A percentile compares a stretch with the other conserved stretches of the same genome.
Evolutionary conservation across 2,797 vertebrate genomes (phyloP).

Genomic region (Acipenser oxyrinchus): DNA sequence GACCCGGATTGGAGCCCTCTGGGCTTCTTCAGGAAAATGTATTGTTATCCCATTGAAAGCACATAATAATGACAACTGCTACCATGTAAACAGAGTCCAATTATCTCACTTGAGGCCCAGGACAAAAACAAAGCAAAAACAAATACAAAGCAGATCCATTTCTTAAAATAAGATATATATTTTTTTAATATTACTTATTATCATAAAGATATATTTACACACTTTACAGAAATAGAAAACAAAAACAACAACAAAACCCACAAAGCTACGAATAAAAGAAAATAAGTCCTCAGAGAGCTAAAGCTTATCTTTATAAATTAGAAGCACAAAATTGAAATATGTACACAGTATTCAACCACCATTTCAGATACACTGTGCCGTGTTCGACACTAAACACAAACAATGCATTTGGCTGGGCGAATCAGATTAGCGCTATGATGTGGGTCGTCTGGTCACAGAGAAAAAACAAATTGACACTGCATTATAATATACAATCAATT

Average conservation of each 20-base stretch:
- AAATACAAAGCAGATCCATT: slow-evolving; percentile 41
- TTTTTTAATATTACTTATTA: slow-evolving; percentile 80
- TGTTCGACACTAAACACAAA: slow-evolving; percentile 79
- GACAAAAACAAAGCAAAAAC: slow-evolving; percentile 18
- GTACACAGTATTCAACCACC: slow-evolving; percentile 78
- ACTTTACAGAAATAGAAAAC: slow-evolving; percentile 81
- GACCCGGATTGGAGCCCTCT: too few species aligned
- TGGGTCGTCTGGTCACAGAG: slow-evolving; percentile 51
- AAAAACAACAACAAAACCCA: slow-evolving; percentile 47
- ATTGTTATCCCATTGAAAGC: too few species aligned
- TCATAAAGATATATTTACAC: slow-evolving; percentile 97
- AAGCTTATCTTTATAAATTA: slow-evolving; percentile 81
- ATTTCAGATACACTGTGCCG: slow-evolving; percentile 80
- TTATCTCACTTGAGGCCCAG: too few species aligned
- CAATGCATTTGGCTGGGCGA: slow-evolving; percentile 79
- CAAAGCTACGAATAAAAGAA: slow-evolving; percentile 76
- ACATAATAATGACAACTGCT: too few species aligned
- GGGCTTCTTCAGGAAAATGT: too few species aligned
- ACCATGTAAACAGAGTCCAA: too few species aligned
- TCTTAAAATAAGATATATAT: slow-evolving; percentile 73
- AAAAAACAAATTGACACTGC: slow-evolving; percentile 38
- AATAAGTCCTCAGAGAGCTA: slow-evolving; percentile 70
- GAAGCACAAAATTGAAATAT: slow-evolving; percentile 81
- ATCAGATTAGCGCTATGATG: slow-evolving; percentile 66
- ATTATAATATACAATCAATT: slow-evolving; percentile 50